Evolutionary conservation across 2,113 vertebrate species (phyloP).

Genomic region (Daubentonia madagascariensis): DNA sequence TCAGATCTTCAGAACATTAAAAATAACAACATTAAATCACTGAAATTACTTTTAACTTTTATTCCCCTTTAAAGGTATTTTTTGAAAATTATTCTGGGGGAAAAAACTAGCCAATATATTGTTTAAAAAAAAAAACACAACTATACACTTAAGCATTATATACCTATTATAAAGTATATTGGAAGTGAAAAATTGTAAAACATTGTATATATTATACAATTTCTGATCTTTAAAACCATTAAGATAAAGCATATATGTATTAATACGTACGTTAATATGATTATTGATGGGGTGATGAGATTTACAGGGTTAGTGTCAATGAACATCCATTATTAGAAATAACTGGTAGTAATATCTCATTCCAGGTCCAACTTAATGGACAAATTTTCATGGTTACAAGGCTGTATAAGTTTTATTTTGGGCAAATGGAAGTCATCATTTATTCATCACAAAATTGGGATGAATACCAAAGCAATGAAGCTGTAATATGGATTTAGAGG

Average conservation of each 20-base stretch:
- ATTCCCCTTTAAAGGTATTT: slow-evolving; percentile 31
- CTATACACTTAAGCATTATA: background rate
- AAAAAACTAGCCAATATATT: background rate
- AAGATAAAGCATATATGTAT: background rate
- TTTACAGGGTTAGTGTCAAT: background rate
- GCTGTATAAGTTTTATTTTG: background rate
- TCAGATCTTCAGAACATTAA: slow-evolving; percentile 72
- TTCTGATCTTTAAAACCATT: background rate
- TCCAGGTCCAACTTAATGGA: background rate
- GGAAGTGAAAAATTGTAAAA: background rate
- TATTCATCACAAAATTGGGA: background rate
- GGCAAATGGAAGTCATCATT: background rate
- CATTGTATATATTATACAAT: background rate
- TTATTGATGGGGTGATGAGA: background rate
- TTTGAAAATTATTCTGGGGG: slow-evolving; percentile 55
- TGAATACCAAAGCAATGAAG: background rate
- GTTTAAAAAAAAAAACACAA: background rate
- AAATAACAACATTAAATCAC: background rate
- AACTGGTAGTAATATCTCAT: background rate
- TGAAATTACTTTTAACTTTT: background rate
- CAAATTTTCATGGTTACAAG: background rate
- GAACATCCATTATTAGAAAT: background rate
- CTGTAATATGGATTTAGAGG: background rate
- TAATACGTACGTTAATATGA: background rate
- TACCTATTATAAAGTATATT: background rate